Percentiles rank a stretch among this genome's conserved stretches.
These are phyloP conservation scores for Pinna nobilis DNA, from an alignment of 1,140 invertebrate genomes.

Conservation along the genomic window DNA sequence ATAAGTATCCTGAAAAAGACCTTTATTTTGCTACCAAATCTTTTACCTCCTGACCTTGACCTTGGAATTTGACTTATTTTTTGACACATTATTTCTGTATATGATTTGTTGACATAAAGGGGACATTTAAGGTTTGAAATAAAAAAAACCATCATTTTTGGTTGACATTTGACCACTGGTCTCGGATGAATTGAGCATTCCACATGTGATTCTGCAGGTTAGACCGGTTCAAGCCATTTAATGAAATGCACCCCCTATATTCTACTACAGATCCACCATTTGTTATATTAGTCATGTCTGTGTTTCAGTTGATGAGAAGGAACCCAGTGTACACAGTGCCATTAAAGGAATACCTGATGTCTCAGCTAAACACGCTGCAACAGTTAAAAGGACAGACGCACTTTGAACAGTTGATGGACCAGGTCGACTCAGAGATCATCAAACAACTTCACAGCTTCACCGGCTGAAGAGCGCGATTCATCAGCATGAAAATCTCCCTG, in stretches of 20 bases:
- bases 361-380: slow-evolving; percentile 81
- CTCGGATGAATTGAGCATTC: not conserved
- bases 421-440: slow-evolving; percentile 63
- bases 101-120: no score
- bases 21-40: no score
- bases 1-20: no score
- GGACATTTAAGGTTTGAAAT: not conserved
- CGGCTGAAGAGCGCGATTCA: no score
- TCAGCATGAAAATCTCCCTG: no score
- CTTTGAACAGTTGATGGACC: slow-evolving; percentile 61
- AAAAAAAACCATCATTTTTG: not conserved
- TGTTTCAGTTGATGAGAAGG: slow-evolving; percentile 77
- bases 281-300: not conserved
- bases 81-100: no score
- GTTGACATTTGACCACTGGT: not conserved
- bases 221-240: not conserved
- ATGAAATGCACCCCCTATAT: not conserved
- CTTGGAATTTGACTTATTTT: no score
- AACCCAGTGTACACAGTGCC: slow-evolving; percentile 85
- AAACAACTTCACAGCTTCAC: slow-evolving; percentile 53
- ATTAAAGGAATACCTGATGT: slow-evolving; percentile 81
- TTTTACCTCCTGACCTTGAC: no score
- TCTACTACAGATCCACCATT: not conserved
- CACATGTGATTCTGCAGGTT: not conserved
- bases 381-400: slow-evolving; percentile 71